phyloP scores from a whole-genome alignment of 2,113 vertebrate genomes.

The Zosterops japonicus region DNA sequence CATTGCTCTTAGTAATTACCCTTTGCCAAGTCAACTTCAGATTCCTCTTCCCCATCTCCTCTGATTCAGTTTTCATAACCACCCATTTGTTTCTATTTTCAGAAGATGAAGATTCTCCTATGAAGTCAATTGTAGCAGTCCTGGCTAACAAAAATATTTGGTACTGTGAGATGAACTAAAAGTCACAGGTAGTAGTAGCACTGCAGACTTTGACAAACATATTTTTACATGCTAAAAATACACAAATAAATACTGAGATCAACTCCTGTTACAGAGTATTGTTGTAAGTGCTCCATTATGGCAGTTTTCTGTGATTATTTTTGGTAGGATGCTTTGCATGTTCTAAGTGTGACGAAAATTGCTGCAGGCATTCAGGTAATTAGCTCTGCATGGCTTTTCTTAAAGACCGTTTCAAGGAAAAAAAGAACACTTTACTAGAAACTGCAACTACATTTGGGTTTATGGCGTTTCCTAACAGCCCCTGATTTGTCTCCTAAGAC shows the following conservation, averaged over 20 bases:
- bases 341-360: not conserved
- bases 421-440: not conserved
- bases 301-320: not conserved
- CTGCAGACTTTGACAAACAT: not conserved
- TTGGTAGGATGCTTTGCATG: not conserved
- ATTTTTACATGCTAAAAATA: not conserved
- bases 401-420: not conserved
- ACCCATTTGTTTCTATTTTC: slow-evolving; percentile 30
- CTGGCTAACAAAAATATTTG: not conserved
- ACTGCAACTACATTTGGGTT: not conserved
- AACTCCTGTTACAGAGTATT: not conserved
- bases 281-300: not conserved
- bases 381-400: not conserved
- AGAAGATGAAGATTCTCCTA: not conserved
- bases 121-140: not conserved
- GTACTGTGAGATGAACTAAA: not conserved
- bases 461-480: not conserved
- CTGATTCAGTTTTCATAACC: not conserved
- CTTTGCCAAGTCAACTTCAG: not conserved
- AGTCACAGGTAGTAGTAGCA: not conserved
- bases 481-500: not conserved
- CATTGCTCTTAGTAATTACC: not conserved
- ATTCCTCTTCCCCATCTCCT: not conserved
- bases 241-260: not conserved
- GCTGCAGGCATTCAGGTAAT: not conserved